phyloP scores from a whole-genome alignment of 1,140 invertebrate species.

The Xylocopa sonorina region DNA sequence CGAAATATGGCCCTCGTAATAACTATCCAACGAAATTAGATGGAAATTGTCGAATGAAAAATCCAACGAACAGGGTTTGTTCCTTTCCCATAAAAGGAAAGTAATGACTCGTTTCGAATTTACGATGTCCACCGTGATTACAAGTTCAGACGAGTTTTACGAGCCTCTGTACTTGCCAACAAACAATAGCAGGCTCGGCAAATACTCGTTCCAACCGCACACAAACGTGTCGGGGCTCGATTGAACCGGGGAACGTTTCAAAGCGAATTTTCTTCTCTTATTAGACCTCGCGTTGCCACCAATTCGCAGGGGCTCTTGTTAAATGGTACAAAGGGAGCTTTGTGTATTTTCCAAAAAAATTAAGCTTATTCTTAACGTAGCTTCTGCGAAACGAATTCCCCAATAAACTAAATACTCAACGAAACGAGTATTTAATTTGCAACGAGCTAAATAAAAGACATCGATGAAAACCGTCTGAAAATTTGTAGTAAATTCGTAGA shows the following conservation, averaged over 20 bases:
- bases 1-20: neutral
- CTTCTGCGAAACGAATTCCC: too few species aligned
- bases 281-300: neutral
- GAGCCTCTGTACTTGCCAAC: neutral
- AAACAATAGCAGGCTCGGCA: neutral
- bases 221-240: conserved; percentile 6
- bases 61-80: neutral
- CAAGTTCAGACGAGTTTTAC: conserved; percentile 21
- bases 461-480: neutral
- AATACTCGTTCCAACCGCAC: conserved; percentile 7
- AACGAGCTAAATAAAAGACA: too few species aligned
- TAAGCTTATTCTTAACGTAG: too few species aligned
- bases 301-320: neutral
- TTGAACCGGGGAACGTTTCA: neutral
- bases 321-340: too few species aligned
- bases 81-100: neutral
- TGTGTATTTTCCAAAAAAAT: too few species aligned
- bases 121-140: conserved; percentile 21
- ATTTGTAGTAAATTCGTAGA: neutral
- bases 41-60: conserved; percentile 1
- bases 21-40: neutral
- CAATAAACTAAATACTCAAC: too few species aligned
- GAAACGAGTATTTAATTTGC: too few species aligned
- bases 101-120: conserved; percentile 22
- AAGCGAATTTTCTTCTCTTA: neutral